phyloP scores from a whole-genome alignment of 2,888 invertebrate genomes.

The Agriotes lineatus region DNA sequence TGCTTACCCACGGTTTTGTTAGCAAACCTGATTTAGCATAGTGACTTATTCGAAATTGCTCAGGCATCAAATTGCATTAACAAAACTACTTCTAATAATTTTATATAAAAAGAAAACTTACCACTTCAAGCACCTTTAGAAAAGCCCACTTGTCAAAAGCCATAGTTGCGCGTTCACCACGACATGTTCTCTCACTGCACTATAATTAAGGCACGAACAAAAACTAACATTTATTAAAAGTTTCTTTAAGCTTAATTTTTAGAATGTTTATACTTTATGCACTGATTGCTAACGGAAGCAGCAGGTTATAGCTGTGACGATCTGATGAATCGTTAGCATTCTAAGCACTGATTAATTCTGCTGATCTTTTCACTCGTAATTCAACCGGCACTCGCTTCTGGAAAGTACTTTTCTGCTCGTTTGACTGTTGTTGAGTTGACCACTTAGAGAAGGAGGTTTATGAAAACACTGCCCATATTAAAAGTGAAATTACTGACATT shows the following conservation, averaged over 20 bases:
- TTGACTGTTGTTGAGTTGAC: not conserved
- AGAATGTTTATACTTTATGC: constrained; percentile 32
- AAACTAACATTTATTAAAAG: not conserved
- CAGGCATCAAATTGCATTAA: too few relatives aligned
- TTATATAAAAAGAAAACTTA: too few relatives aligned
- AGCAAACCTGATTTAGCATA: too few relatives aligned
- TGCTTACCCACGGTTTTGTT: too few relatives aligned
- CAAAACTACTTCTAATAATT: too few relatives aligned
- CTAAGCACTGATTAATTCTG: not conserved
- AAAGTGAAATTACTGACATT: not conserved
- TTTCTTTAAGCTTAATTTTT: not conserved
- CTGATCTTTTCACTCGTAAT: not conserved
- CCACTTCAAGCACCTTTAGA: constrained; percentile 63
- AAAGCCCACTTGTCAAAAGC: constrained; percentile 63
- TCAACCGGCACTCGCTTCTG: too few relatives aligned
- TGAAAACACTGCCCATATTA: too few relatives aligned
- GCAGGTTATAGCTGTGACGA: constrained; percentile 2
- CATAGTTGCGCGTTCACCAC: constrained; percentile 12
- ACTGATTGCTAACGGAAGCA: constrained; percentile 21
- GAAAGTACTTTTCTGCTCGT: not conserved
- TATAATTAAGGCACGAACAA: constrained; percentile 11
- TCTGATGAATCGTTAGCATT: not conserved
- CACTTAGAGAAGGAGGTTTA: not conserved
- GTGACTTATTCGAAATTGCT: too few relatives aligned
- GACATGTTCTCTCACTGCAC: constrained; percentile 1